Conservation (phyloP, 2,888 invertebrate species). For the Protodeltote pygarga region DNA sequence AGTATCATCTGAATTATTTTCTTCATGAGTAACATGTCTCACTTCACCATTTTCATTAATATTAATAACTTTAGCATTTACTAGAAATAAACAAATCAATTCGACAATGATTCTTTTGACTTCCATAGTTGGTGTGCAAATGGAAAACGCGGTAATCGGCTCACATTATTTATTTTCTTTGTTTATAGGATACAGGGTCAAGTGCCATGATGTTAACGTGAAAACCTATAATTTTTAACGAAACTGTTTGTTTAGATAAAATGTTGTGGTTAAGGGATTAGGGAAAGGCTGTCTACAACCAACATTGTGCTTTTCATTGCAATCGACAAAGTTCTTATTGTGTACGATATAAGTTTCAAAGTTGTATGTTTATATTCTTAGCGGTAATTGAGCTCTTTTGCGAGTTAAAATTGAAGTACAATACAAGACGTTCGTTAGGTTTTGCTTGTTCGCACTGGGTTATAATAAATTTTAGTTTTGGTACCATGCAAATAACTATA, state of each 20-base stretch:
- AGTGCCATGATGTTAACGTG: slow-evolving; percentile 62
- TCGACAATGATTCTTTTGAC: slow-evolving; percentile 51
- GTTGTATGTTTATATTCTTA: not conserved
- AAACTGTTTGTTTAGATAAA: slow-evolving; percentile 39
- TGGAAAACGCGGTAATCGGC: slow-evolving; percentile 59
- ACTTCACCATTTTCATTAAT: slow-evolving; percentile 32
- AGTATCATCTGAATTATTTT: slow-evolving; percentile 63
- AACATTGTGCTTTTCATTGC: not conserved
- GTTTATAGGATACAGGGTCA: slow-evolving; percentile 76
- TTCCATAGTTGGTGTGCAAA: slow-evolving; percentile 67
- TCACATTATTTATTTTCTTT: slow-evolving; percentile 76
- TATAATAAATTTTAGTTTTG: not conserved
- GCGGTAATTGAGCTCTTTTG: not conserved
- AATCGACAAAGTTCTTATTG: not conserved
- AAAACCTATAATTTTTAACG: slow-evolving; percentile 68
- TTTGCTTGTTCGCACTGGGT: slow-evolving; percentile 1
- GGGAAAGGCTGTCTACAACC: slow-evolving; percentile 27
- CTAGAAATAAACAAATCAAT: slow-evolving; percentile 41
- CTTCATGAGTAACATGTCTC: slow-evolving; percentile 24
- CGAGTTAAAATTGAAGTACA: slow-evolving; percentile 10
- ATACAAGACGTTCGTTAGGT: not conserved
- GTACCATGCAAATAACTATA: not conserved
- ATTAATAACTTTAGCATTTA: slow-evolving; percentile 49
- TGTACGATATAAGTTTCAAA: not conserved
- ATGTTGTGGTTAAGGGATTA: slow-evolving; percentile 51